Evolutionary conservation across 1,140 invertebrate species (phyloP), one percentile per base, ranked within the genome.

Genomic region (Diorhabda elongata): DNA sequence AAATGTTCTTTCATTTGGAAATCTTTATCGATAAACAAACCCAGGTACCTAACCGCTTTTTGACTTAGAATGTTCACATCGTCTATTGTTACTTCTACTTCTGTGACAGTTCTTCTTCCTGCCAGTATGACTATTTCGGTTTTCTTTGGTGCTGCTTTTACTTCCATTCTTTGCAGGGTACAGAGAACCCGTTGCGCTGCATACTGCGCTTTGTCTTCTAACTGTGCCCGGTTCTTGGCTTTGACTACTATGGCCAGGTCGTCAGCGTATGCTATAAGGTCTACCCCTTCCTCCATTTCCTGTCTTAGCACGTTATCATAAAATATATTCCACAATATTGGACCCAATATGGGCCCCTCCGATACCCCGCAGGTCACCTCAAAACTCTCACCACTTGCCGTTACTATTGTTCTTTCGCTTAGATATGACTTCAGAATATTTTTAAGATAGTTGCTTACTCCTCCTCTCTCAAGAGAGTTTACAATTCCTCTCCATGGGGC

Each of bases 311-410:
- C 43, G 11, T 58, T 70, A 58, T 79, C 71, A 65, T 79, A 80
- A 57, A 73, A 68, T 0, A 79, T 11, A 63, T 75, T 77, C 77
- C 75, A 82, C 11, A 82, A 68, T 3, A 72, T 73, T 0, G 81
- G 77, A 2, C 78, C 78, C 3, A 81, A 61, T 6, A 80, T 70
- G n/a, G 76, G 80, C 3, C 78, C 79, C 66, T 81, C 78, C 2
- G 80, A 74, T 0, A 80, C 75, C 6, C 78, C 78, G 42, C 67
- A 73, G 8, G 71, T 72, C 61, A 74, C 64, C 9, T 58, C 42
- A 26, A 26, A 26, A 11, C 57, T 26, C 44, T 47, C 26, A 52
- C 44, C 56, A 5, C 66, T 7, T 42, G 4, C 44, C 4, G 64
- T 59, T 44, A 68, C 43, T 2, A 73, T 43, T 11, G 9, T 58